Evolutionary conservation across 2,113 vertebrate genomes (phyloP), one percentile per base, ranked within the genome.

Genomic region (Paracanthobrama guichenoti): DNA sequence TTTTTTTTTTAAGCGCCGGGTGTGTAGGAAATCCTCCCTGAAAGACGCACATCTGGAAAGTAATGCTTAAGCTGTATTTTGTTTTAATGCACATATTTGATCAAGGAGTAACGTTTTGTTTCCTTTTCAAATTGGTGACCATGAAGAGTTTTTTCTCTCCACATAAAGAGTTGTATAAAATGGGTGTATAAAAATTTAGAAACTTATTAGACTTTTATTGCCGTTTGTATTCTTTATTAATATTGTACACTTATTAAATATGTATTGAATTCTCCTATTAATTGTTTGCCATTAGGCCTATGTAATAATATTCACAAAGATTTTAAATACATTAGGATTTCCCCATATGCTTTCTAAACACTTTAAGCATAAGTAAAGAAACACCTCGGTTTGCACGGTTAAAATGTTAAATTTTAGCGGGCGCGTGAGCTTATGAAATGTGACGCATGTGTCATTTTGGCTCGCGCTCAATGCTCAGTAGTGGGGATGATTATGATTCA

Each of bases 401-500:
- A 3, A n/a, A 31, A 59, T 57, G 11, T 14, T 10, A 20, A 0
- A 6, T 10, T 60, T 60, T 60, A 16, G 2, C 2, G 4, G 55
- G 53, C 53, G 53, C 31, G 12, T 59, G 75, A 66, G n/a, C 24
- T 53, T 13, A n/a, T 14, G 18, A 67, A 80, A 80, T 50, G 78
- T 35, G 24, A 80, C 48, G 78, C 60, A 80, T 67, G 60, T 67
- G 78, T 80, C 78, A 28, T 48, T 28, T 35, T 53, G 77, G 11
- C 79, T 53, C 35, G 57, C 3, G 57, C 39, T 44, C n/a, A 42
- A 24, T 3, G 5, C 28, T 55, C 14, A n/a, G 18, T 16, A 31
- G 18, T 55, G 53, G 24, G 12, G 5, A 11, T 10, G 4, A 55
- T 42, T 42, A 1, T 24, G 55, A 60, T 79, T 62, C 39, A 12